Evolutionary conservation across 2,888 invertebrate genomes (phyloP).

Genomic region (Drosophila merina): DNA sequence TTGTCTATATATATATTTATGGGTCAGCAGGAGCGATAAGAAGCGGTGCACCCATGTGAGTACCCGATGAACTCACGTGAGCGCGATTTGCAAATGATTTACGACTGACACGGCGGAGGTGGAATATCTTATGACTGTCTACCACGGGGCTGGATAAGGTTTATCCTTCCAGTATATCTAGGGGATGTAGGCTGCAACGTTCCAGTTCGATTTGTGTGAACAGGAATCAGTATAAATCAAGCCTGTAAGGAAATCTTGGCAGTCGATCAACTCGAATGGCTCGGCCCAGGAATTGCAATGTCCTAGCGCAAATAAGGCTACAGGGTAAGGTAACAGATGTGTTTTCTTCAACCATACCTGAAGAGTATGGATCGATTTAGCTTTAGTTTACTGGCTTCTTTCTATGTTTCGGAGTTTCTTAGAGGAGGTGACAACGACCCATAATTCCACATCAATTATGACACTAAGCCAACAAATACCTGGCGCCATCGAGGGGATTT

Average conservation of each 20-base stretch:
- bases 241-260: conserved; percentile 59
- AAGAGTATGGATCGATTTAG: conserved; percentile 5
- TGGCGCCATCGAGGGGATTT: conserved; percentile 32
- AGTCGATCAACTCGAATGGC: conserved; percentile 71
- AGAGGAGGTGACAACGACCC: background rate
- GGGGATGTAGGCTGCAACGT: too few species aligned
- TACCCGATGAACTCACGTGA: too few species aligned
- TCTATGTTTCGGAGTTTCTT: too few species aligned
- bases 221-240: conserved; percentile 62
- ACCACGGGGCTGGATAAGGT: too few species aligned
- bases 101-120: conserved; percentile 47
- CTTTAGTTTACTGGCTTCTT: conserved; percentile 28
- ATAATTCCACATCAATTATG: conserved; percentile 47
- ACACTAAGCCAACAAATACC: conserved; percentile 23
- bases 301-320: too few species aligned
- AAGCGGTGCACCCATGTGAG: background rate
- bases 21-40: conserved; percentile 62
- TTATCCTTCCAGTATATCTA: too few species aligned
- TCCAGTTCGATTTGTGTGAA: background rate
- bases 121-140: background rate
- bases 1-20: too few species aligned
- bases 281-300: conserved; percentile 62
- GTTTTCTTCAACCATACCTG: conserved; percentile 45
- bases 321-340: conserved; percentile 40
- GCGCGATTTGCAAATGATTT: conserved; percentile 65